Base-by-base conservation (phyloP, 2,797 vertebrate species). In the Somateria mollissima region DNA sequence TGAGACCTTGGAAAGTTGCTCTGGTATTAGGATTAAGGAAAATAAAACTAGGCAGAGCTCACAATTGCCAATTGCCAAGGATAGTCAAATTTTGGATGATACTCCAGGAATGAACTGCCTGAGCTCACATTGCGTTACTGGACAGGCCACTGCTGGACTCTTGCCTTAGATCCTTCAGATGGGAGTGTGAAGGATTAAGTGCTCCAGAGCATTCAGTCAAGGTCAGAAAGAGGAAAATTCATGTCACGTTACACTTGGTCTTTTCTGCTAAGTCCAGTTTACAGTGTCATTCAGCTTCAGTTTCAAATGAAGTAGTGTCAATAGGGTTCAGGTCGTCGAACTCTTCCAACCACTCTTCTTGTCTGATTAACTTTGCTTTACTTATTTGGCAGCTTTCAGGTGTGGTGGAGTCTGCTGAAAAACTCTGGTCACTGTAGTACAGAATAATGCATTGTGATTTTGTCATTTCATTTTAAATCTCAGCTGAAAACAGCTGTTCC, bases 151-250 rank as follows among this genome's bases (percentile, higher is more conserved):
- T 56, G 22, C 53, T 57, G 32, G 37, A 34, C n/a, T 64, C 64
- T 73, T 3, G 0, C 27, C 64, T 73, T 53, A 85, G 36, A 17
- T 57, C 61, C 34, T 74, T 92, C 81, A 65, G 65, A 61, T 27
- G 6, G 6, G 15, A 93, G n/a, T 2, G 2, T 17, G 56, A 79
- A 85, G 82, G 77, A 71, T 69, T 34, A 87, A 64, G 22, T 54
- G 28, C 22, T 69, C 13, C 78, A 67, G 45, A 8, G 34, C 2
- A 0, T 74, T 87, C 53, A 83, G 65, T 49, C 82, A 91, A 76
- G 77, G 64, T 89, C 56, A 93, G 71, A 90, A 79, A 82, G 43
- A 87, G 18, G 81, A 84, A 88, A 87, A 89, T 49, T 53, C 90
- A 73, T n/a, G 64, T 34, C 90, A 84, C 0, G 0, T 82, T 94